Conservation (phyloP, 2,113 vertebrate species). For the Synchiropus splendidus region DNA sequence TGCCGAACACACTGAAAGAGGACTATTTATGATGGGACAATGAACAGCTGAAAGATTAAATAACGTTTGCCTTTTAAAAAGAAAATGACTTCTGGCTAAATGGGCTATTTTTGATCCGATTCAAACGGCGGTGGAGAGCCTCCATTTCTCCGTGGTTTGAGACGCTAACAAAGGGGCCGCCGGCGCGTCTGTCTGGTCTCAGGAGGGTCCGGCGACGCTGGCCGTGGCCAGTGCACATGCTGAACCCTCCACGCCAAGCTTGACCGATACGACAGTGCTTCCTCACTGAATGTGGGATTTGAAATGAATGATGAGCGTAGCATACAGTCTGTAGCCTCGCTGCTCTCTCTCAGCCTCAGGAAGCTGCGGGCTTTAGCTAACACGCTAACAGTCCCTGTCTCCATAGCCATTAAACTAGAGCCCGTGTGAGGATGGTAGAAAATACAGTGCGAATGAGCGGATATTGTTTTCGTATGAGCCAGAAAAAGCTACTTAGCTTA, state of each 20-base stretch:
- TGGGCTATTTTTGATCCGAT: conserved; percentile 99
- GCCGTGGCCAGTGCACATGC: conserved; percentile 75
- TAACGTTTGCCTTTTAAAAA: conserved; percentile 99
- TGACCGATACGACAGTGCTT: background rate
- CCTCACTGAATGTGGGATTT: no score
- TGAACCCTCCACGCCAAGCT: conserved; percentile 38
- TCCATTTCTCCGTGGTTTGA: conserved; percentile 79
- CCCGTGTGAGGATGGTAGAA: no score
- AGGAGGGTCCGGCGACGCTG: conserved; percentile 87
- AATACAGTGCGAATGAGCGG: no score
- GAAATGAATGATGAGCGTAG: no score
- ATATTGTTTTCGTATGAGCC: no score
- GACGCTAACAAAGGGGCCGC: conserved; percentile 78
- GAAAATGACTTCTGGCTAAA: conserved; percentile 99
- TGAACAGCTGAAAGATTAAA: conserved; percentile 99
- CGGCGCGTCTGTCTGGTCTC: conserved; percentile 72
- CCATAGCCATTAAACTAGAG: no score
- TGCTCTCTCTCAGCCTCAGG: no score
- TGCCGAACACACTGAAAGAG: conserved; percentile 99
- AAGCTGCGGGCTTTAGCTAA: no score
- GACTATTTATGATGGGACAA: conserved; percentile 99
- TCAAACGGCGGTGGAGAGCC: conserved; percentile 99
- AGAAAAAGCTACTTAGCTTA: no score
- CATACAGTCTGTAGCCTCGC: no score
- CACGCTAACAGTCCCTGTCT: no score